phyloP scores from a whole-genome alignment of 2,888 invertebrate species.

The Bugulina stolonifera region DNA sequence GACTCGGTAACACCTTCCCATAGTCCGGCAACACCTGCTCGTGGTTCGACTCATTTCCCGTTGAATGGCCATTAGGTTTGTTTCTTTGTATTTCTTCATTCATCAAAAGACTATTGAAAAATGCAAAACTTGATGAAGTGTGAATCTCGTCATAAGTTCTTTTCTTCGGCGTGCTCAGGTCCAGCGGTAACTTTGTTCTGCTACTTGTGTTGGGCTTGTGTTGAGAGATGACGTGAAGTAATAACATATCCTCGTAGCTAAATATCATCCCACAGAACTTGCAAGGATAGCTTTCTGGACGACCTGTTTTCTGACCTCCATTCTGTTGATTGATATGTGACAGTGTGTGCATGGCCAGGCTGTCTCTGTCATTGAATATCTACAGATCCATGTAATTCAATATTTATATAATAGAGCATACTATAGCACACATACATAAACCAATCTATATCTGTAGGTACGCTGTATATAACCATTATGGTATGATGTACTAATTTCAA shows the following conservation, averaged over 20 bases:
- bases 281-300: not conserved
- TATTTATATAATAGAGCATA: no score
- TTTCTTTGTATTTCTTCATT: no score
- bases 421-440: no score
- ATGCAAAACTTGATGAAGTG: not conserved
- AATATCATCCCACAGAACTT: conserved; percentile 3
- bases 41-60: no score
- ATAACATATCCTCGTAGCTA: not conserved
- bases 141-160: not conserved
- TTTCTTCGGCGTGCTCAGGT: not conserved
- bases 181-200: conserved; percentile 1
- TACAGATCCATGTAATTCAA: no score
- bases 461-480: no score
- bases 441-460: no score
- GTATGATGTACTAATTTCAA: no score
- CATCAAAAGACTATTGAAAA: not conserved
- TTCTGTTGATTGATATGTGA: not conserved
- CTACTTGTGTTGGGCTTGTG: not conserved
- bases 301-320: not conserved
- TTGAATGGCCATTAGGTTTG: no score
- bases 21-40: not conserved
- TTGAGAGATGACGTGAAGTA: conserved; percentile 1
- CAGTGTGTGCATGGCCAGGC: conserved; percentile 19
- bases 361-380: not conserved
- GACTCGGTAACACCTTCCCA: not conserved